Evolutionary conservation across 2,888 invertebrate species (phyloP), one percentile per base, ranked within the genome.

Genomic region (Melieria picta): DNA sequence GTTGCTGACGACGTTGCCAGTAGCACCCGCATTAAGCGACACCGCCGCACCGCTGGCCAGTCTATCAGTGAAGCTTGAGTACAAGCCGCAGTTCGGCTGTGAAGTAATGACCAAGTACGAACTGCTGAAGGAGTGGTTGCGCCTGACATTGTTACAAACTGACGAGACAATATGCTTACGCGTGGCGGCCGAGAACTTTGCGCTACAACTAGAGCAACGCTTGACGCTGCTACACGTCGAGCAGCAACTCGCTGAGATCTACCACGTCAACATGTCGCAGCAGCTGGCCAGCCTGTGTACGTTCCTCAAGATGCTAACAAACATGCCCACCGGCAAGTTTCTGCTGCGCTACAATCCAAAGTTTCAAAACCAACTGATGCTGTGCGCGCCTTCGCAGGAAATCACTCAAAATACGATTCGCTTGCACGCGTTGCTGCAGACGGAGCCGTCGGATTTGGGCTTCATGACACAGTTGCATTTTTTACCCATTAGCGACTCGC

Each of bases 21-120:
- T 82, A 10, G 64, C 81, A 11, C 79, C 77, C 0, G 75, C 78
- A 1, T 52, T 43, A 0, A 77, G 79, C 73, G 43, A 2, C 0
- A 46, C 30, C n/a, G 74, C 71, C 0, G 50, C 70, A 7, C 42
- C 74, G 0, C 16, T 74, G 1, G 80, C 79, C n/a, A 79, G 78
- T 30, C 76, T 79, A 5, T 70, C 79, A 0, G 71, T 85, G 4
- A 85, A 86, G 72, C 52, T 86, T 4, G 85, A 85, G 66, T 81
- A 76, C 58, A 85, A 85, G 68, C 77, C 85, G 0, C 72, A 78
- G n/a, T 84, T 83, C 69, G 85, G 85, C 0, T 83, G 82, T 71
- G 85, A 85, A 73, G 69, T 82, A 5, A 78, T 82, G 77, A 80
- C 81, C 11, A 84, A 85, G 60, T 82, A 79, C 64, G 82, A 81